Conservation (phyloP, 2,113 vertebrate genomes). For the Stegastes partitus region DNA sequence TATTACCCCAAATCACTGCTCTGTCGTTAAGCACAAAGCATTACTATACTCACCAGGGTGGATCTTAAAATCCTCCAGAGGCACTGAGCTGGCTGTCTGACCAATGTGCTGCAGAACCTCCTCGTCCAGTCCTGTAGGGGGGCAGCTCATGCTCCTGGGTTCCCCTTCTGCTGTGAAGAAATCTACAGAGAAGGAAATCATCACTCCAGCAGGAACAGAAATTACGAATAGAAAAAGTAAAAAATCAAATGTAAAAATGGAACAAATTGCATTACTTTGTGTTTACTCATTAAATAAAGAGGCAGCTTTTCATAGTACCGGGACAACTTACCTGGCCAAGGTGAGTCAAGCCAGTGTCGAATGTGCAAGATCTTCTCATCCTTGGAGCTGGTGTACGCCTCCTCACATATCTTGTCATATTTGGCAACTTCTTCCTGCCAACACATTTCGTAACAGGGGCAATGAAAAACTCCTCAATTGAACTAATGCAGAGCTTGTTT, state of each 20-base stretch:
- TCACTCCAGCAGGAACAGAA: slow-evolving; percentile 2
- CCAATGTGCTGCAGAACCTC: slow-evolving; percentile 89
- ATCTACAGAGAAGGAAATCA: slow-evolving; percentile 67
- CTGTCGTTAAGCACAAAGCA: slow-evolving; percentile 4
- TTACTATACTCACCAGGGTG: slow-evolving; percentile 82
- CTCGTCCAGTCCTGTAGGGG: slow-evolving; percentile 89
- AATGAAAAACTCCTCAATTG: neutral
- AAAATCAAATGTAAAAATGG: neutral
- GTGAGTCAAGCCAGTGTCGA: slow-evolving; percentile 93
- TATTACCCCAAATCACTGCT: neutral
- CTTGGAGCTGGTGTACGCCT: slow-evolving; percentile 91
- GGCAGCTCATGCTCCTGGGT: slow-evolving; percentile 89
- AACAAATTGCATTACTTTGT: neutral
- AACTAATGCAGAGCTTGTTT: neutral
- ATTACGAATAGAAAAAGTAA: slow-evolving; percentile 4
- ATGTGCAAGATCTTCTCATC: slow-evolving; percentile 93
- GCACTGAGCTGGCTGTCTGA: slow-evolving; percentile 91
- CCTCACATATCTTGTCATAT: slow-evolving; percentile 94
- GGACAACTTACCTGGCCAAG: slow-evolving; percentile 88
- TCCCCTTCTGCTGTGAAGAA: slow-evolving; percentile 93
- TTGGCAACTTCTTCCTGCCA: slow-evolving; percentile 93
- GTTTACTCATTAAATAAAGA: neutral
- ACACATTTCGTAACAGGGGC: slow-evolving; percentile 1
- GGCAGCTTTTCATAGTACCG: neutral
- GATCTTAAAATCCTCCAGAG: slow-evolving; percentile 90